phyloP scores from a whole-genome alignment of 2,113 vertebrate genomes.

The Hypomesus transpacificus region DNA sequence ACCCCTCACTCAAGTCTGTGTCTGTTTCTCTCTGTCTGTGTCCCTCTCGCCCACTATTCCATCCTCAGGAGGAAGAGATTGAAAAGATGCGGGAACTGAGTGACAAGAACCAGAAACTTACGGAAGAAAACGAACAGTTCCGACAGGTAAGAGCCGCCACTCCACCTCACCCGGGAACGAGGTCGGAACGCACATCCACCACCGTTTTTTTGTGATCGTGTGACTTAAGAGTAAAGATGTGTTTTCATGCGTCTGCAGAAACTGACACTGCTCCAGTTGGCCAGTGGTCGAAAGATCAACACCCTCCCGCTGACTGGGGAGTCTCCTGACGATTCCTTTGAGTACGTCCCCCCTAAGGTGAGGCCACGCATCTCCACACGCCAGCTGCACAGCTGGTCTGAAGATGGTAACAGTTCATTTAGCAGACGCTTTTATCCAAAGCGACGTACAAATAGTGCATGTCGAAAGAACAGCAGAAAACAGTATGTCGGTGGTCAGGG shows the following conservation, averaged over 20 bases:
- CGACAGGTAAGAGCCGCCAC: constrained; percentile 73
- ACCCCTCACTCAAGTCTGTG: background rate
- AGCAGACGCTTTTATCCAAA: no score
- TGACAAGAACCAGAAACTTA: constrained; percentile 81
- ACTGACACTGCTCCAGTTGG: constrained; percentile 76
- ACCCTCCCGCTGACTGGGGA: constrained; percentile 11
- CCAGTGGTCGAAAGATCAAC: constrained; percentile 73
- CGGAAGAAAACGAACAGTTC: constrained; percentile 76
- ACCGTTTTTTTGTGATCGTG: no score
- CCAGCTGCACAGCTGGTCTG: background rate
- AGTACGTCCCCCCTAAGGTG: constrained; percentile 89
- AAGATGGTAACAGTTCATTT: no score
- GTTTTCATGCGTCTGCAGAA: constrained; percentile 68
- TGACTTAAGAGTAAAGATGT: background rate
- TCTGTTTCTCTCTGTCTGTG: background rate
- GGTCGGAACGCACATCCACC: no score
- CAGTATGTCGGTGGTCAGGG: background rate
- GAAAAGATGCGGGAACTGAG: constrained; percentile 76
- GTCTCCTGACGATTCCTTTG: constrained; percentile 80
- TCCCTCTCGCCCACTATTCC: background rate
- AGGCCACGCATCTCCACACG: background rate
- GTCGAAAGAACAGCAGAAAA: background rate
- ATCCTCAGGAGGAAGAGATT: constrained; percentile 84
- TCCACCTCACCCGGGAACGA: no score
- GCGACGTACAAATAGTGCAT: no score